Base-by-base conservation (phyloP, 2,113 vertebrate genomes). In the Melanerpes aurifrons region DNA sequence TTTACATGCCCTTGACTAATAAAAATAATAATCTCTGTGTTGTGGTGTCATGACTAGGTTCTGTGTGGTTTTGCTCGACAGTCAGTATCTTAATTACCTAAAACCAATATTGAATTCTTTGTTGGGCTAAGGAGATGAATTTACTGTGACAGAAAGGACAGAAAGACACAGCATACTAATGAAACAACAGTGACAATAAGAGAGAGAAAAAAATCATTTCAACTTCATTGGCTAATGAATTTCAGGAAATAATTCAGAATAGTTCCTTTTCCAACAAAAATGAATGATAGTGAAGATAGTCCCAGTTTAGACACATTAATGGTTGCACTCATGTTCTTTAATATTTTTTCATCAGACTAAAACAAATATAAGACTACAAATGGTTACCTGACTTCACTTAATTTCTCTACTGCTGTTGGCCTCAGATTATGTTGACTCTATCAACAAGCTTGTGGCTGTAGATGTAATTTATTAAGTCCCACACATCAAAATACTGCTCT, bases 201-300 rank as follows among this genome's bases (percentile, higher is more conserved):
- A 90, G 93, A 89, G n/a, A n/a, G 63, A 93, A 86, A 88, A 48
- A 71, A 71, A 12, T 50, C 22, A 50, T 97, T 95, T 91, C 31
- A 74, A 82, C 53, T 87, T 95, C 47, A 88, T 50, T 83, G 77
- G 75, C 56, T 82, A 89, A 82, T 43, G 45, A 66, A 94, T 86
- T 96, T 93, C 85, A 95, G 84, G 86, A 94, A 96, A 88, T 83
- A 82, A 94, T 62, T 66, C 66, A 57, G 66, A 92, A 92, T 59
- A 88, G 57, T 56, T 92, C 35, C 76, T 83, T 94, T 92, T 96
- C 92, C 93, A 96, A 90, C 32, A 92, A 95, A 96, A 96, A 95
- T 93, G 80, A 89, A 32, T 94, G 89, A 72, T 53, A 86, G 45
- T 64, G 63, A 92, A 90, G 95, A 96, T 91, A 96, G 75, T 56